Evolutionary conservation across 1,140 invertebrate species (phyloP), one percentile per base, ranked within the genome.

Genomic region (Drosophila tani): DNA sequence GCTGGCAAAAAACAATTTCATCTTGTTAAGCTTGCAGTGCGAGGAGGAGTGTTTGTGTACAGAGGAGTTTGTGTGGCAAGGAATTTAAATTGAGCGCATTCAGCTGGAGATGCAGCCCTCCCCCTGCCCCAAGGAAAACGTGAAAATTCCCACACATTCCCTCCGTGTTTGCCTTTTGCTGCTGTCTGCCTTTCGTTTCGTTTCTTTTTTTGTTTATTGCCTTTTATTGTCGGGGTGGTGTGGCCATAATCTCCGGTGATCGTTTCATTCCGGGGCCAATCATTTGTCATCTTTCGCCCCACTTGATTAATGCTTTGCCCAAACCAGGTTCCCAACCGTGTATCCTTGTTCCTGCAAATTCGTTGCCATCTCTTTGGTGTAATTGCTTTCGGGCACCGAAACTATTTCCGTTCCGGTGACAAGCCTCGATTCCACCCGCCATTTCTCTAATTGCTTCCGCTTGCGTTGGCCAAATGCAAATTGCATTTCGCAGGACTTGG

Each of bases 371-470:
- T 60, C 51, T 21, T 38, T 59, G 51, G 55, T 59, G 38, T 71
- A 73, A 60, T 73, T 71, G 38, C 67, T 73, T 71, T 69, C 38
- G 65, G 19, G 27, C 43, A 43, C 45, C 66, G 53, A 50, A 73
- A 50, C 69, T 70, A 50, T 41, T 58, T 70, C 47, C 66, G 69
- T 71, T 73, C 50, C 68, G 65, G 41, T 57, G 50, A 71, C 51
- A 71, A 69, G 41, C 40, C 49, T 47, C 49, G 41, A 47, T 38
- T 24, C 17, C 14, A 35, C 27, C 35, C 32, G 27, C 53, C 55
- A 70, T 43, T 73, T 51, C 46, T 73, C 19, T 73, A 73, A 73
- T 73, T 73, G 68, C 67, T 67, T 67, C 41, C 64, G 63, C 40
- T 45, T 60, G 53, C 49, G 47, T 63, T 64, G 60, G 59, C 49